These are phyloP conservation scores for Xiphorhynchus elegans DNA, from an alignment of 2,113 vertebrate species.

Conservation along the genomic window DNA sequence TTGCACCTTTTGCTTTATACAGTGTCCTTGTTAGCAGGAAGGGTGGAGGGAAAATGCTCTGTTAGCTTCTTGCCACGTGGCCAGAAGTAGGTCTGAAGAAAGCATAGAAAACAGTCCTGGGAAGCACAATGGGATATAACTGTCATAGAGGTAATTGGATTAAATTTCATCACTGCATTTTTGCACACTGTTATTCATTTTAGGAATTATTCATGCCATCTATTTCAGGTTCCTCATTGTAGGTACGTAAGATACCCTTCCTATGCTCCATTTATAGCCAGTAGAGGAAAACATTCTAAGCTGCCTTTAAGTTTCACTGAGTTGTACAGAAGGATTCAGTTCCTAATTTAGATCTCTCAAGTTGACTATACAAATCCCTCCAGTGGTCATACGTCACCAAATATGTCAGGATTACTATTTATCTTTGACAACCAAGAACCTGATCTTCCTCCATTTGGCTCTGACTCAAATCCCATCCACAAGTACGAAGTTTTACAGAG, in stretches of 20 bases:
- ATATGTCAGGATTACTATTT: background rate
- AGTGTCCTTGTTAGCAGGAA: background rate
- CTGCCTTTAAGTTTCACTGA: background rate
- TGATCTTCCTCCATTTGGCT: background rate
- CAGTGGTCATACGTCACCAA: background rate
- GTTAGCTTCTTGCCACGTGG: background rate
- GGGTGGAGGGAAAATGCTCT: background rate
- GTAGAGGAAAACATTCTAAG: background rate
- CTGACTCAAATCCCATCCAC: background rate
- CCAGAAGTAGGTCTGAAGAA: background rate
- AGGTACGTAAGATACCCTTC: background rate
- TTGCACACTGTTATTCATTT: background rate
- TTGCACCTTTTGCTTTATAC: background rate
- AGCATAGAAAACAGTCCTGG: background rate
- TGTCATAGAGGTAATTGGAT: background rate
- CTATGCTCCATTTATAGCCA: background rate
- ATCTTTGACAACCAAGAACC: background rate
- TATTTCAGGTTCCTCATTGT: background rate
- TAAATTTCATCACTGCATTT: background rate
- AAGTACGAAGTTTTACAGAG: background rate
- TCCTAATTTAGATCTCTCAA: conserved; percentile 7
- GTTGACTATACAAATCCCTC: background rate
- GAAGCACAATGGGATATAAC: background rate
- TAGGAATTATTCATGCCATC: background rate
- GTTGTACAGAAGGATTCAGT: background rate